Conservation (phyloP, 2,888 invertebrate genomes). For the Ormia ochracea region DNA sequence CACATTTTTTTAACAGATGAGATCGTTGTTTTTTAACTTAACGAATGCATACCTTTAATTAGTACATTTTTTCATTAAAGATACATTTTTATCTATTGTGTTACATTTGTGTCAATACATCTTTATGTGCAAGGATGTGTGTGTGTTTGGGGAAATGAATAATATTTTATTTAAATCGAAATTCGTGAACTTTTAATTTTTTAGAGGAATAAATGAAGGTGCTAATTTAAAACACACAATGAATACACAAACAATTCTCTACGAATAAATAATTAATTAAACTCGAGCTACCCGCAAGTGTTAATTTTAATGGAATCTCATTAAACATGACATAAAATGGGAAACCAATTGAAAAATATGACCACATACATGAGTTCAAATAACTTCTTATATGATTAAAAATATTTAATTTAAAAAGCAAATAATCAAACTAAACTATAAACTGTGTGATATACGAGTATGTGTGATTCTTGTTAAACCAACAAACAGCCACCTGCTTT, state of each 20-base stretch:
- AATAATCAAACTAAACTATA: neutral
- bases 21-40: too few species aligned
- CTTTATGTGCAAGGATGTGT: neutral
- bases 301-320: neutral
- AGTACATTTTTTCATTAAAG: too few species aligned
- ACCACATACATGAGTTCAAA: neutral
- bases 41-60: too few species aligned
- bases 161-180: neutral
- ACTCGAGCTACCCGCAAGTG: neutral
- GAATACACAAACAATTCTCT: neutral
- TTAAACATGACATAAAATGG: neutral
- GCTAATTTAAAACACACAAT: slow-evolving; percentile 40
- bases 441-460: neutral
- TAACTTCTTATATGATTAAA: neutral
- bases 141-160: neutral
- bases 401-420: neutral
- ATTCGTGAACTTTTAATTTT: slow-evolving; percentile 28
- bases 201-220: neutral
- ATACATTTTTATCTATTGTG: too few species aligned
- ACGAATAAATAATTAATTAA: slow-evolving; percentile 2
- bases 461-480: neutral
- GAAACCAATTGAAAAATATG: neutral
- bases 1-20: too few species aligned
- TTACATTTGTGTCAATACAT: too few species aligned
- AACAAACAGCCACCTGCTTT: neutral